Evolutionary conservation across 2,113 vertebrate genomes (phyloP), one percentile per base, ranked within the genome.

Genomic region (Patagioenas fasciata): DNA sequence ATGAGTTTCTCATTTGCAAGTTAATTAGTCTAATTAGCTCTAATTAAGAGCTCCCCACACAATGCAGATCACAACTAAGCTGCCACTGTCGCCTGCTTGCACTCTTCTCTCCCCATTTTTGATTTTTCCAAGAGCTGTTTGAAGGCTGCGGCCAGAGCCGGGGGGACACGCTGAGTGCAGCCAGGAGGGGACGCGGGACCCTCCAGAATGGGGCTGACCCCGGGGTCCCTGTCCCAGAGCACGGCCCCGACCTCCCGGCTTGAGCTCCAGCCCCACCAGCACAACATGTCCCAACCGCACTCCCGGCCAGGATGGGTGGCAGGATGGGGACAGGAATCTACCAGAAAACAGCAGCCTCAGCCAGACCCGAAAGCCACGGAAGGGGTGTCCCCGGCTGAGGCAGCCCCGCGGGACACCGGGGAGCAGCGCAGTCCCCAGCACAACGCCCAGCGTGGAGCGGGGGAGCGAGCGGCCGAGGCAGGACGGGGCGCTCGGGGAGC

Each of bases 11-110:
- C 98, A 98, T 98, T 98, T 98, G 97, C 97, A 97, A 98, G 98
- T 97, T 98, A 99, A 99, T 98, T 97, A 98, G 97, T 95, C 98
- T 98, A 98, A 99, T 99, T 98, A 98, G 97, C 95, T 97, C 98
- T 98, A 98, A 99, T 99, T 99, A 99, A 98, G 98, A 97, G 97
- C 97, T 98, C 97, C 97, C 86, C 92, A 96, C 93, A 97, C 97
- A 97, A 97, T 91, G 95, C 97, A 73, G 96, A 95, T 95, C 96
- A 95, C 96, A 97, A 91, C 93, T 91, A 93, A 94, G 95, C 89
- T 69, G 80, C 90, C 53, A 31, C 82, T 34, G 85, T 91, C 31
- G 71, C 91, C 90, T 77, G 91, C 95, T 93, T 96, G 81, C 18
- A 64, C 94, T 94, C 97, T 75, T 56, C 34, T 74, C 65, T 89